phyloP scores from a whole-genome alignment of 1,140 invertebrate genomes.

The Aphelenchoides fujianensis region DNA sequence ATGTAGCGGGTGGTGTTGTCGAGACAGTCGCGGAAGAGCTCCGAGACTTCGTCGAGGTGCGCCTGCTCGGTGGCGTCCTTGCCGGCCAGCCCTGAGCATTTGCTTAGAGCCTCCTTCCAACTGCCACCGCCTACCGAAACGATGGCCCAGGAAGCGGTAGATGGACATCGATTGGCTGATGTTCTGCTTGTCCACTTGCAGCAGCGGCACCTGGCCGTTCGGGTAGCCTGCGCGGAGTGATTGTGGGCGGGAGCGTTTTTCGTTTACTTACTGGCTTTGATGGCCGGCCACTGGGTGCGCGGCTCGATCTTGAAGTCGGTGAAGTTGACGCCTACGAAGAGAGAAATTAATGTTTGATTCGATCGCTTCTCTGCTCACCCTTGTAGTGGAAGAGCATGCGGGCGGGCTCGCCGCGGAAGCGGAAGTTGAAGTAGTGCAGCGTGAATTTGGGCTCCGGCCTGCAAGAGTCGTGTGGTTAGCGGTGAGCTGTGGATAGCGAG shows the following conservation, averaged over 20 bases:
- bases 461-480: neutral
- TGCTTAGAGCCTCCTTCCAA: no score
- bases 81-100: neutral
- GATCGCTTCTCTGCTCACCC: no score
- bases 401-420: conserved; percentile 1
- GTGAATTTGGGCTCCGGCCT: neutral
- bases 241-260: neutral
- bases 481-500: no score
- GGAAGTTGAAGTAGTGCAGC: neutral
- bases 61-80: conserved; percentile 1
- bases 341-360: no score
- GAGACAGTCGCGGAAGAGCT: neutral
- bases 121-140: neutral
- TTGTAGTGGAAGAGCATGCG: neutral
- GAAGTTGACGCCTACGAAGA: neutral
- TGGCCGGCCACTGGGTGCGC: neutral
- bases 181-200: neutral
- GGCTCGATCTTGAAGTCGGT: conserved; percentile 10
- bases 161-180: neutral
- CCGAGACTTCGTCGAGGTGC: neutral
- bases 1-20: neutral
- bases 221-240: neutral
- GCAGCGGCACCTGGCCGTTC: conserved; percentile 3
- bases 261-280: conserved; percentile 10
- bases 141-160: neutral